Evolutionary conservation across 2,888 invertebrate genomes (phyloP).

Genomic region (Himalopsyche kuldschensis): DNA sequence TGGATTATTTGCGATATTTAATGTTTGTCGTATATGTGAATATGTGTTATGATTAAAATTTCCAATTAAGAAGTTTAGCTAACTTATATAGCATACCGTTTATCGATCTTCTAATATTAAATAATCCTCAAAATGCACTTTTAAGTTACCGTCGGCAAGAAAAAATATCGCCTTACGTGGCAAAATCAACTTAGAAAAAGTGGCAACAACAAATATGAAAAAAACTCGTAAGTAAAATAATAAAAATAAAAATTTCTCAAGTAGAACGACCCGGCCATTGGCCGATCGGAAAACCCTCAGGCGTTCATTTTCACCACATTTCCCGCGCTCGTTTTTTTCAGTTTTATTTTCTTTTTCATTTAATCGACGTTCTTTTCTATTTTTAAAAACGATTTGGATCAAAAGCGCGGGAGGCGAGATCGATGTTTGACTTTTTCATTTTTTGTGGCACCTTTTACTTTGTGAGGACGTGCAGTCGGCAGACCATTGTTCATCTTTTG

Average conservation of each 20-base stretch:
- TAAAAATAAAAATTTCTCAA: not conserved
- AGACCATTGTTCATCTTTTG: not conserved
- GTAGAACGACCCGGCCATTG: slow-evolving; percentile 4
- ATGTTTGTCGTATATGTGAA: too few relatives aligned
- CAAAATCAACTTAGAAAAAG: not conserved
- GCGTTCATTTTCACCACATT: slow-evolving; percentile 36
- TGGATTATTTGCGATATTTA: too few relatives aligned
- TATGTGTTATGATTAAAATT: too few relatives aligned
- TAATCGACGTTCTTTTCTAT: slow-evolving; percentile 27
- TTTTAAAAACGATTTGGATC: slow-evolving; percentile 22
- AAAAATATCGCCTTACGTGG: not conserved
- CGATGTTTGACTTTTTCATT: not conserved
- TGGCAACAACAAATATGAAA: too few relatives aligned
- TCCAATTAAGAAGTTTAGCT: too few relatives aligned
- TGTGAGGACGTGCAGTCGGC: not conserved
- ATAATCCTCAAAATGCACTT: too few relatives aligned
- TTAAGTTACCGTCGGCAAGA: not conserved
- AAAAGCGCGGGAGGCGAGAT: slow-evolving; percentile 16
- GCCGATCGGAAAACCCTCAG: slow-evolving; percentile 16
- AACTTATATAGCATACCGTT: too few relatives aligned
- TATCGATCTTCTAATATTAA: too few relatives aligned
- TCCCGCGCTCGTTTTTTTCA: slow-evolving; percentile 14
- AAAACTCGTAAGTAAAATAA: too few relatives aligned
- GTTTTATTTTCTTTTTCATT: slow-evolving; percentile 31
- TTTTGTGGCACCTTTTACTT: not conserved